phyloP scores from a whole-genome alignment of 1,140 invertebrate genomes.

The Anoplolepis gracilipes region DNA sequence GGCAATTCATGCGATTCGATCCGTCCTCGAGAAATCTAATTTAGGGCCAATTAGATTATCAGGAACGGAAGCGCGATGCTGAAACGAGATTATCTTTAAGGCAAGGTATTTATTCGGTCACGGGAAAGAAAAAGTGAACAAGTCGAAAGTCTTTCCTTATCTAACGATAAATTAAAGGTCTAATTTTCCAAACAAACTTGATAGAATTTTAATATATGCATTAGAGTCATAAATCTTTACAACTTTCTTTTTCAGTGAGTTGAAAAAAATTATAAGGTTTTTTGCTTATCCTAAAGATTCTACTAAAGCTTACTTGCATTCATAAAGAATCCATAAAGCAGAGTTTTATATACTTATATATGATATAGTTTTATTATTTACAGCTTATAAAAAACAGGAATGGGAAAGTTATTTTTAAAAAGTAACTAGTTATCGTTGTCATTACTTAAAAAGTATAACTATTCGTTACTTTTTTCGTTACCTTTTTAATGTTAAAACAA shows the following conservation, averaged over 20 bases:
- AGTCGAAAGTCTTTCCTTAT: background rate
- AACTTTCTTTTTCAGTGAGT: background rate
- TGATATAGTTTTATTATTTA: too few species aligned
- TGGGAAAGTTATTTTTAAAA: too few species aligned
- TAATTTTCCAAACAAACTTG: background rate
- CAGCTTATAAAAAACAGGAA: too few species aligned
- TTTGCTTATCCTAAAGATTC: background rate
- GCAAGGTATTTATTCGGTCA: background rate
- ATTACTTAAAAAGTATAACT: too few species aligned
- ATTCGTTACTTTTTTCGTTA: too few species aligned
- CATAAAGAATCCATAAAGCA: too few species aligned
- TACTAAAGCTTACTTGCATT: background rate
- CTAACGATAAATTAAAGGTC: too few species aligned
- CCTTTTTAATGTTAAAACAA: too few species aligned
- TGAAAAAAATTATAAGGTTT: background rate
- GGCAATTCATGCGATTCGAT: constrained; percentile 27
- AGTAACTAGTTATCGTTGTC: too few species aligned
- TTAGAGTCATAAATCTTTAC: constrained; percentile 22
- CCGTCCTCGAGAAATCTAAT: constrained; percentile 41
- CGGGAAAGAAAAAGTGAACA: constrained; percentile 2
- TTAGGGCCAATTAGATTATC: constrained; percentile 48
- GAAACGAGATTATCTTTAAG: constrained; percentile 49
- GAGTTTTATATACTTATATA: too few species aligned
- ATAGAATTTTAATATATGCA: background rate
- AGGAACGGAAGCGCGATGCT: constrained; percentile 33